Base-by-base conservation (phyloP, 2,888 invertebrate species). In the Amiota minor region DNA sequence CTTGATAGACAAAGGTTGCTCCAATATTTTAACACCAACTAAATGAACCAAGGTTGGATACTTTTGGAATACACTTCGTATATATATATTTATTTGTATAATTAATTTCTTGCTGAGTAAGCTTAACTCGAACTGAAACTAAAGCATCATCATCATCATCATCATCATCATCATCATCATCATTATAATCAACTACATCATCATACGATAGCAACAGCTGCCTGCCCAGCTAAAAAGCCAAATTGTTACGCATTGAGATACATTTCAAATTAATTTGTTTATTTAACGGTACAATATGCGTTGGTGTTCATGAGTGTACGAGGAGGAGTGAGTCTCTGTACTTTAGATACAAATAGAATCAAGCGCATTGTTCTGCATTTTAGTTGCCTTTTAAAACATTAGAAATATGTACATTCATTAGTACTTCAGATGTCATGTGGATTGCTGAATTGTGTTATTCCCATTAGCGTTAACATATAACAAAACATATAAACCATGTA, bases 51-150 rank as follows among this genome's bases (percentile, higher is more conserved):
- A 6, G 12, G 14, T 35, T 16, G 14, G 1, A 62, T n/a, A 35
- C 62, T 35, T 35, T 62, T 23, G 9, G 23, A 6, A 35, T 8
- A 59, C 20, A 3, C 16, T 11, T 14, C 16, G 62, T 23, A 45
- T 6, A 45, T 14, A 9, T 62, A 62, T 53, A 65, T 65, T 65
- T 65, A 65, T 65, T 65, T 65, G 47, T 65, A 23, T 50, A 53
- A 68, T 50, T 68, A 68, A 68, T 68, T 68, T 68, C 53, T 50
- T 68, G 53, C 67, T 68, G 67, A 18, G 67, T 53, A 68, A 68
- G 67, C 18, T 12, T 1, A 59, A 59, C 59, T 59, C 59, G 47
- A 46, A 35, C 35, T 62, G 18, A 65, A 65, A 47, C 47, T 47
- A 46, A 65, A 20, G 59, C 59, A 59, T 1, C 20, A 18, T 20